Percentiles rank a stretch among this genome's conserved stretches.
These are phyloP conservation scores for Brachypalpus laphriformis DNA, from an alignment of 2,888 invertebrate species.

Conservation along the genomic window DNA sequence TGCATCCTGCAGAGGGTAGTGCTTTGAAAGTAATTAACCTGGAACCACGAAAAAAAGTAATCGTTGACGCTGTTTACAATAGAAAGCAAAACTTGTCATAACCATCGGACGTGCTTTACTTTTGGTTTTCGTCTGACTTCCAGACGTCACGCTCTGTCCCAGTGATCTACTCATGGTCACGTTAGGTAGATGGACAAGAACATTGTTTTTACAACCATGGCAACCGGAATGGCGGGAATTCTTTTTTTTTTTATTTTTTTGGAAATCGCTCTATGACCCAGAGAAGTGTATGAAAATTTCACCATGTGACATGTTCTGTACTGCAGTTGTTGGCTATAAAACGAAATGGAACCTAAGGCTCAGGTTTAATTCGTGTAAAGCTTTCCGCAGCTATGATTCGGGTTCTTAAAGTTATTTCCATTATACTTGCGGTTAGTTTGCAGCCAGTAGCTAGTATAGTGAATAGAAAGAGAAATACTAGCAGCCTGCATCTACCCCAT, in stretches of 20 bases:
- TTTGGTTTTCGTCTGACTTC: slow-evolving; percentile 38
- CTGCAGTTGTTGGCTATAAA: slow-evolving; percentile 44
- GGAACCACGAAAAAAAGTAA: slow-evolving; percentile 21
- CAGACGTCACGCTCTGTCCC: slow-evolving; percentile 48
- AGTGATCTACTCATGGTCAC: slow-evolving; percentile 67
- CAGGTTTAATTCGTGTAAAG: slow-evolving; percentile 47
- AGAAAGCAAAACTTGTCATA: slow-evolving; percentile 71
- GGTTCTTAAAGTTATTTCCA: neutral
- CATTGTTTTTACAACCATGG: neutral
- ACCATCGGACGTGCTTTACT: slow-evolving; percentile 54
- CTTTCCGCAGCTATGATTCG: slow-evolving; percentile 18
- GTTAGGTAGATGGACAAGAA: slow-evolving; percentile 1
- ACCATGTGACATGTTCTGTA: slow-evolving; percentile 38
- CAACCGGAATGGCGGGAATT: slow-evolving; percentile 56
- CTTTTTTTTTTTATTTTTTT: slow-evolving; percentile 11
- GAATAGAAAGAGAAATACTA: slow-evolving; percentile 35
- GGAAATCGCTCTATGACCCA: slow-evolving; percentile 51
- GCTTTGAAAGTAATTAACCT: slow-evolving; percentile 12
- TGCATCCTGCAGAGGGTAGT: slow-evolving; percentile 20
- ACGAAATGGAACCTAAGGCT: slow-evolving; percentile 33
- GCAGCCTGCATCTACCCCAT: slow-evolving; percentile 5
- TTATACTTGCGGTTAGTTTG: slow-evolving; percentile 4
- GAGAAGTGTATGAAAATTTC: slow-evolving; percentile 32
- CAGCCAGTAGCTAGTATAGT: slow-evolving; percentile 35
- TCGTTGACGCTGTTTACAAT: slow-evolving; percentile 10